Evolutionary conservation across 1,140 invertebrate species (phyloP).

Genomic region (Riptortus pedestris): DNA sequence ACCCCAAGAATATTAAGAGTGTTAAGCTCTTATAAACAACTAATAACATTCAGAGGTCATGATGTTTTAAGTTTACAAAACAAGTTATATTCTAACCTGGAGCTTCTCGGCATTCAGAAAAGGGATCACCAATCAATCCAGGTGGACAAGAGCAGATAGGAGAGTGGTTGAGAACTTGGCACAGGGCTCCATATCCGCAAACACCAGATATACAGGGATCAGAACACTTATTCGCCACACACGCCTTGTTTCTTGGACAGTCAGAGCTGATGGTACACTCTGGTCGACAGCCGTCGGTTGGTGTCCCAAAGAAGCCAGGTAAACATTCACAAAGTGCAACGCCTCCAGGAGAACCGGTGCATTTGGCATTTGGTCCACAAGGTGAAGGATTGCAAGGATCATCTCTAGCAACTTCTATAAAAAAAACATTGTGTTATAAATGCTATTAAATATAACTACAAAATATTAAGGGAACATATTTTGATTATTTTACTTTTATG

Average conservation of each 20-base stretch:
- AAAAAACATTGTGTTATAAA: neutral
- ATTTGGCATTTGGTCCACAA: conserved; percentile 62
- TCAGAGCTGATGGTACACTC: conserved; percentile 66
- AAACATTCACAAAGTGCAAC: conserved; percentile 62
- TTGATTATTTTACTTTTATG: too few species aligned
- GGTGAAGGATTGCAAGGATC: conserved; percentile 60
- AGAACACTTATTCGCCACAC: conserved; percentile 58
- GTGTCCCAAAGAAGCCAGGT: conserved; percentile 49
- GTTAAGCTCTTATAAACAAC: too few species aligned
- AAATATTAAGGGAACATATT: neutral
- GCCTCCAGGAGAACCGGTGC: conserved; percentile 44
- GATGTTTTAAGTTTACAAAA: too few species aligned
- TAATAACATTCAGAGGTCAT: too few species aligned
- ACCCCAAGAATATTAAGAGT: too few species aligned
- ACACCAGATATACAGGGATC: conserved; percentile 58
- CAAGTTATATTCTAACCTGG: conserved; percentile 38
- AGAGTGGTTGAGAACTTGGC: conserved; percentile 65
- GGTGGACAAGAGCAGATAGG: conserved; percentile 66
- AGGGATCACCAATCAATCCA: conserved; percentile 62
- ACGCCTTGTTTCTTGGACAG: conserved; percentile 59
- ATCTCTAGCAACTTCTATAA: too few species aligned
- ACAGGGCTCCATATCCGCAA: conserved; percentile 55
- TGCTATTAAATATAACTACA: neutral
- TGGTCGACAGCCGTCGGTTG: conserved; percentile 51
- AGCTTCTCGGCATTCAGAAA: conserved; percentile 51